These are phyloP conservation scores for zebrafish (Danio rerio) DNA, from an alignment of 2,113 vertebrate species.

Conservation along the genomic window GRCz12tu NC_133178.1:55990501-55991000, in stretches of 20 bases:
- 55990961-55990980: too few relatives aligned
- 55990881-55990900: too few relatives aligned
- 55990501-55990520: constrained; percentile 71
- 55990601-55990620: not conserved
- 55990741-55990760: not conserved
- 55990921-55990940: too few relatives aligned
- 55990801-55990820: too few relatives aligned
- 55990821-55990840: too few relatives aligned
- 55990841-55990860: too few relatives aligned
- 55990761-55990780: too few relatives aligned
- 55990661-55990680: too few relatives aligned
- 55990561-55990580: constrained; percentile 65
- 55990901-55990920: too few relatives aligned
- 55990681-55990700: not conserved
- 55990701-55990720: not conserved
- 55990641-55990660: not conserved
- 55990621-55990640: not conserved
- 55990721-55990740: not conserved
- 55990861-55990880: too few relatives aligned
- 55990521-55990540: constrained; percentile 71
- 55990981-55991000: not conserved
- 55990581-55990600: constrained; percentile 4
- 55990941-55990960: not conserved
- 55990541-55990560: constrained; percentile 79
- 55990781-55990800: too few relatives aligned